Base-by-base conservation (phyloP, 1,140 invertebrate genomes). In the Diorhabda elongata region DNA sequence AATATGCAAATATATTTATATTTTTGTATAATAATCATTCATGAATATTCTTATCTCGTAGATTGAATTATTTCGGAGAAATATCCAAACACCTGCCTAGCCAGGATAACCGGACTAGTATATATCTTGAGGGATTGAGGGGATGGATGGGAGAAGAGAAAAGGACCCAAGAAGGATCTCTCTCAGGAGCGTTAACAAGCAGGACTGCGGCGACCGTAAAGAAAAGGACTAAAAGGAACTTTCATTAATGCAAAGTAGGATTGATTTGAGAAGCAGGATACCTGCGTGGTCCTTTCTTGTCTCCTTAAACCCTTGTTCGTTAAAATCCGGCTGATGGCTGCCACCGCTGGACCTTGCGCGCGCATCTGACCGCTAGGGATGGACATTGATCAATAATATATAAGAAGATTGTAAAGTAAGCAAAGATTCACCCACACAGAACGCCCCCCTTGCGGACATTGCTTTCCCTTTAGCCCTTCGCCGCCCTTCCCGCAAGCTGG, bases 341-440 rank as follows among this genome's bases (percentile, higher is more conserved):
- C 60, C 66, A 26, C 69, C 58, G 64, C 70, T 64, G 72, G 70
- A 71, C 70, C 58, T 64, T 72, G 68, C 70, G 70, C 72, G 70
- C 72, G 69, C 72, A 73, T 73, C 64, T 80, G 78, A 80, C 78
- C 77, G 75, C 71, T 76, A 75, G 72, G 75, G 73, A 73, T 77
- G 77, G 77, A 80, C 78, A 79, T 75, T 79, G 78, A 79, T 79
- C 78, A 79, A 79, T 79, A 79, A 78, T 79, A 52, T n/a, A 52
- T 52, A 79, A 79, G 78, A 79, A 79, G 78, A 79, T 79, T 78
- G 78, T 76, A 79, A 79, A 79, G 78, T 79, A 79, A 79, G 77
- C 77, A 79, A 79, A 77, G 75, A 77, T 79, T 78, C 74, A 72
- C 70, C 71, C 73, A 71, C 69, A 71, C 73, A 72, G 69, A 71